Base-by-base conservation (phyloP, 2,113 vertebrate genomes). In the Semicossyphus pulcher region DNA sequence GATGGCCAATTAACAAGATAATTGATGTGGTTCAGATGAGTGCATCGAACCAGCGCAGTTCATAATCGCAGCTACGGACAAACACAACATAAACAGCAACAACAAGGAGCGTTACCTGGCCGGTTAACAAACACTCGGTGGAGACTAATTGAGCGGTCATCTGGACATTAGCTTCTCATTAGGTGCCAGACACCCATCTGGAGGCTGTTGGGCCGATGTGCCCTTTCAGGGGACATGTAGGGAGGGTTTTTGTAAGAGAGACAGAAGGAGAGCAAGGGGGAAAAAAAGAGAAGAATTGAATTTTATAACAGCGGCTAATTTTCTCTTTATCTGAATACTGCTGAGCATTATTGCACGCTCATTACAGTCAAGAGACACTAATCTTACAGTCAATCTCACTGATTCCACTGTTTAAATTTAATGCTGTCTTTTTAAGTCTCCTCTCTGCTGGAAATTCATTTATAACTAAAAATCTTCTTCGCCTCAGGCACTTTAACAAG, bases 1-100 rank as follows among this genome's bases (percentile, higher is more conserved):
- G 12, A 64, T 52, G 81, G 84, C 86, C 81, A 92, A 90, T 92
- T 91, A 92, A 79, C 72, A 52, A 48, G 47, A 64, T 83, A 85
- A 81, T 77, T 80, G 81, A 85, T 90, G 83, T 31, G 84, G 60
- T 80, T 78, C 73, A 84, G 80, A 82, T 58, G 64, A 71, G 77
- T 57, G 80, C 78, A 83, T 81, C 31, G 72, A 86, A 85, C 63
- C 84, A 49, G 64, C 49, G 23, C 74, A 20, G 49, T 69, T 89
- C 78, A 87, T 90, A 84, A 89, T 87, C 81, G 61, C 68, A 78
- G 62, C 76, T 11, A 44, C 4, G 9, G 52, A 69, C 69, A 77
- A 71, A 84, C 80, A 83, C 64, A 59, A 52, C 32, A 72, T 61
- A 54, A 78, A 53, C 14, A 45, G 34, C 66, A 53, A 52, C 76